Conservation (phyloP, 1,140 invertebrate species). For the Aphelenchoides besseyi region DNA sequence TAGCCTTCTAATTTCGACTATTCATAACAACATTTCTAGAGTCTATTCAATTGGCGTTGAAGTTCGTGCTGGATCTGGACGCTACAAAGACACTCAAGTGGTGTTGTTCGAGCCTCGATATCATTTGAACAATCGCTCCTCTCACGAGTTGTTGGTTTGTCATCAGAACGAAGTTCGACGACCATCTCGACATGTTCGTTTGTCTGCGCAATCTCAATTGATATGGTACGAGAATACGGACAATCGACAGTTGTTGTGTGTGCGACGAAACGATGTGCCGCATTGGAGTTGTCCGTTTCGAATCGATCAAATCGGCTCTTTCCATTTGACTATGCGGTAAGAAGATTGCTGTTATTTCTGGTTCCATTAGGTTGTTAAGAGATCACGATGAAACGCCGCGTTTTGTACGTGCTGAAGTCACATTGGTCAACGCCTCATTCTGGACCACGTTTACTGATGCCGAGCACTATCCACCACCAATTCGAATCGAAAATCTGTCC, state of each 20-base stretch:
- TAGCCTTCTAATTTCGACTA: slow-evolving; percentile 33
- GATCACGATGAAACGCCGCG: slow-evolving; percentile 74
- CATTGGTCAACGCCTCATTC: slow-evolving; percentile 81
- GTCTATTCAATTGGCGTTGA: slow-evolving; percentile 76
- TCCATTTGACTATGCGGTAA: slow-evolving; percentile 83
- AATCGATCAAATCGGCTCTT: slow-evolving; percentile 78
- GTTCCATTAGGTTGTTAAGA: slow-evolving; percentile 61
- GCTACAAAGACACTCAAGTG: slow-evolving; percentile 82
- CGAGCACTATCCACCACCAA: slow-evolving; percentile 85
- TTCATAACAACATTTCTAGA: slow-evolving; percentile 56
- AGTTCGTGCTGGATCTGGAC: slow-evolving; percentile 73
- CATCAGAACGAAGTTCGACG: slow-evolving; percentile 69
- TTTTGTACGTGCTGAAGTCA: slow-evolving; percentile 84
- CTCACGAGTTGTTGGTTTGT: slow-evolving; percentile 76
- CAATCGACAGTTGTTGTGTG: slow-evolving; percentile 81
- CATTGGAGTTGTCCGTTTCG: slow-evolving; percentile 91
- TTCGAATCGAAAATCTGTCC: slow-evolving; percentile 87
- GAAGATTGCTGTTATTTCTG: slow-evolving; percentile 9
- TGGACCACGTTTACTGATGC: slow-evolving; percentile 88
- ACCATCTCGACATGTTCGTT: slow-evolving; percentile 59
- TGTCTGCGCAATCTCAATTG: slow-evolving; percentile 80
- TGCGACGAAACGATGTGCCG: slow-evolving; percentile 72
- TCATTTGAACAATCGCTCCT: slow-evolving; percentile 85
- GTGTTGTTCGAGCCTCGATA: slow-evolving; percentile 87
- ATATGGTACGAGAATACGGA: slow-evolving; percentile 68